These are phyloP conservation scores for Elegia similella DNA, from an alignment of 2,888 invertebrate species.

Conservation along the genomic window DNA sequence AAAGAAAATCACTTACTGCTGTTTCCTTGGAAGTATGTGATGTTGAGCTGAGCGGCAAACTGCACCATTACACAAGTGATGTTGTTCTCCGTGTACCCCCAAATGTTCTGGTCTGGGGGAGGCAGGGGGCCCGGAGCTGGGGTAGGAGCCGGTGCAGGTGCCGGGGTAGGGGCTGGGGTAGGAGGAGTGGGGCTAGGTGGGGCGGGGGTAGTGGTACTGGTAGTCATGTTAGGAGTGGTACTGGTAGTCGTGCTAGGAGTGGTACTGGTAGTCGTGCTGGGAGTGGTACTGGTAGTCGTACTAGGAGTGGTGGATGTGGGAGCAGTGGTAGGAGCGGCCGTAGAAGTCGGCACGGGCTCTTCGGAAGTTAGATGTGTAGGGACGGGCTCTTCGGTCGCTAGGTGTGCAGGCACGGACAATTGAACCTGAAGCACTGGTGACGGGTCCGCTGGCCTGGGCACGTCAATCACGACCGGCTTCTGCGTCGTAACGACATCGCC, in stretches of 20 bases:
- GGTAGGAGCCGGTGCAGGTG: constrained; percentile 44
- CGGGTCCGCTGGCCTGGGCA: constrained; percentile 22
- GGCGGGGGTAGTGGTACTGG: constrained; percentile 52
- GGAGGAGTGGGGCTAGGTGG: no score
- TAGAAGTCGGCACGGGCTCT: not conserved
- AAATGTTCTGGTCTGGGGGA: constrained; percentile 54
- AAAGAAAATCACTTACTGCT: constrained; percentile 46
- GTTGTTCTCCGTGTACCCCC: constrained; percentile 57
- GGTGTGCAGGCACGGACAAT: not conserved
- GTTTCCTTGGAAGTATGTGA: constrained; percentile 68
- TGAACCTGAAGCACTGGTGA: constrained; percentile 17
- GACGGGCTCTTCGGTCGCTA: not conserved
- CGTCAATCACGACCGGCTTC: constrained; percentile 26
- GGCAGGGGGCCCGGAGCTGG: constrained; percentile 48
- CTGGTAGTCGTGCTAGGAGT: constrained; percentile 36
- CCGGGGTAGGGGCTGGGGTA: constrained; percentile 64
- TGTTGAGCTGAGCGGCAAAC: constrained; percentile 85
- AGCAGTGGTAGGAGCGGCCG: constrained; percentile 7
- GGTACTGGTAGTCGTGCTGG: constrained; percentile 32
- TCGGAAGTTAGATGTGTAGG: no score
- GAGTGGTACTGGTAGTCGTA: constrained; percentile 31
- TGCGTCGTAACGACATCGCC: constrained; percentile 26
- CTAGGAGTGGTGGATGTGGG: constrained; percentile 23
- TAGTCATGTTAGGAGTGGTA: constrained; percentile 22
- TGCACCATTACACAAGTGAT: constrained; percentile 84